Conservation (phyloP, 2,888 invertebrate species). For the Lypha dubia region DNA sequence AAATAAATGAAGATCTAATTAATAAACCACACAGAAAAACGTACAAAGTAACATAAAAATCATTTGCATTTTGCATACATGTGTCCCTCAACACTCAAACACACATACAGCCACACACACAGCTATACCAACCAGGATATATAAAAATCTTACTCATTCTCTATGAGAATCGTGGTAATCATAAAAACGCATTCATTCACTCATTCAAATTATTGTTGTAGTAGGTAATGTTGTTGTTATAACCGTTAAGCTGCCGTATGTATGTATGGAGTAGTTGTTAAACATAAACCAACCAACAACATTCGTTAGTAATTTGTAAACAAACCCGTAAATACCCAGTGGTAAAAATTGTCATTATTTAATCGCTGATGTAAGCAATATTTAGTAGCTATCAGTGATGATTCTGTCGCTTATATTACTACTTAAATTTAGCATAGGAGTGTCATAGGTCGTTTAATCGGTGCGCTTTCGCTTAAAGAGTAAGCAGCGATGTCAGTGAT, state of each 20-base stretch:
- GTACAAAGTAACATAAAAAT: slow-evolving; percentile 8
- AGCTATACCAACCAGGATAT: neutral
- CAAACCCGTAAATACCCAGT: slow-evolving; percentile 64
- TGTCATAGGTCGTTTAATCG: no score
- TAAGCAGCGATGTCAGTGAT: no score
- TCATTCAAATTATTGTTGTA: slow-evolving; percentile 39
- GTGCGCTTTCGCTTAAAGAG: no score
- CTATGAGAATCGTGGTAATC: slow-evolving; percentile 52
- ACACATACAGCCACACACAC: no score
- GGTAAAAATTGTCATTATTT: no score
- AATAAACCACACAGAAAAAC: slow-evolving; percentile 68
- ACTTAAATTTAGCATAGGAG: no score
- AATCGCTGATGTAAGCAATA: no score
- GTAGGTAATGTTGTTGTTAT: slow-evolving; percentile 37
- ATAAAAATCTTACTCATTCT: slow-evolving; percentile 46
- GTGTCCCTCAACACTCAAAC: neutral
- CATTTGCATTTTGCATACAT: slow-evolving; percentile 43
- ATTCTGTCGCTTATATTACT: no score
- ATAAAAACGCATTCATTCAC: slow-evolving; percentile 69
- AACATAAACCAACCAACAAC: slow-evolving; percentile 58
- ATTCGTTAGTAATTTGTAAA: slow-evolving; percentile 71
- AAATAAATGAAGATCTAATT: slow-evolving; percentile 67
- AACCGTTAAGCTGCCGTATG: slow-evolving; percentile 22
- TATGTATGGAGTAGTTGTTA: slow-evolving; percentile 34
- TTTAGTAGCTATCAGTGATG: no score